Base-by-base conservation (phyloP, 2,888 invertebrate genomes). In the Pantelozetes paolii region DNA sequence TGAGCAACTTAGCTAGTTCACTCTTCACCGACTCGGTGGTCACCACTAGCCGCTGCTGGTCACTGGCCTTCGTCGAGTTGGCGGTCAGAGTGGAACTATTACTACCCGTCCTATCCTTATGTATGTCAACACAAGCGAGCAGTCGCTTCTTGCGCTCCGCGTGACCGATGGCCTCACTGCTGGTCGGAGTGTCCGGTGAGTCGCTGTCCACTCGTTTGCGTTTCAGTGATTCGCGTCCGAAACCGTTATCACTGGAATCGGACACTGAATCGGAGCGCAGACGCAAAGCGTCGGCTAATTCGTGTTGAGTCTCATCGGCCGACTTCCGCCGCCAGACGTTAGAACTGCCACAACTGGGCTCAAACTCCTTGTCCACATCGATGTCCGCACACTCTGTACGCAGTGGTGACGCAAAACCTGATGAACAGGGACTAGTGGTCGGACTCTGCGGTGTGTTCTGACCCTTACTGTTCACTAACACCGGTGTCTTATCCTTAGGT, bases 71-170 rank as follows among this genome's bases (percentile, higher is more conserved):
- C 1, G n/a, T 20, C 23, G 67, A 40, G 1, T 15, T 18, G 13
- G 67, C 20, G 23, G 42, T 20, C 13, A 23, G 36, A 6, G n/a
- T n/a, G n/a, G 40, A 40, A 42, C 42, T 18, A 15, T 5, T 18
- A 50, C 50, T 67, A 59, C 54, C 54, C 18, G 32, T 15, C 18
- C 67, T 18, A 2, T 67, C 67, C 32, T 67, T 67, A 67, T 67
- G 67, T 13, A 36, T n/a, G 67, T 74, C 74, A 3, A 74, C 18
- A 62, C 71, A 71, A 23, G 72, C 74, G 28, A 78, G 64, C 15
- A 78, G 72, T 20, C 78, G 75, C 67, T 77, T 77, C 74, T 76
- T 77, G 32, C 78, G 75, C 70, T 78, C 76, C 32, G 76, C 15
- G 64, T 75, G 75, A 32, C 78, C 74, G 23, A 67, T 67, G 9